Percentiles rank a stretch among this genome's conserved stretches.
These are phyloP conservation scores for Actias luna DNA, from an alignment of 2,888 invertebrate species.

Conservation along the genomic window DNA sequence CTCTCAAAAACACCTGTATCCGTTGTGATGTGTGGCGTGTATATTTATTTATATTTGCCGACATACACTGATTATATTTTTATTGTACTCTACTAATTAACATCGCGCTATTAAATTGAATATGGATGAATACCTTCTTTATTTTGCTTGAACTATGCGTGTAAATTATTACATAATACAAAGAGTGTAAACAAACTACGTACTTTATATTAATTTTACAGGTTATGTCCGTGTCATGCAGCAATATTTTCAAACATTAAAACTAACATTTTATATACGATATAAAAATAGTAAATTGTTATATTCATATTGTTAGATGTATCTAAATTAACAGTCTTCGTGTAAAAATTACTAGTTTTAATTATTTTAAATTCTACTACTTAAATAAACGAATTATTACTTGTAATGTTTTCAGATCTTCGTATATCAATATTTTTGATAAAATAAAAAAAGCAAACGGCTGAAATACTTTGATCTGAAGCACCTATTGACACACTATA, in stretches of 20 bases:
- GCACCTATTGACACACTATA: too few species aligned
- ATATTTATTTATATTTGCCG: background rate
- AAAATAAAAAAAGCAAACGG: too few species aligned
- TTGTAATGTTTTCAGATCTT: too few species aligned
- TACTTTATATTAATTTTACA: background rate
- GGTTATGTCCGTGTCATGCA: too few species aligned
- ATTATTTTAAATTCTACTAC: background rate
- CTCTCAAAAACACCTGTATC: conserved; percentile 69
- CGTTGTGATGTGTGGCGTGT: conserved; percentile 38
- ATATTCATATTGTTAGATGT: background rate
- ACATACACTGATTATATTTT: background rate
- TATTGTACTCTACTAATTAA: background rate
- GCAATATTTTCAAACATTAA: background rate
- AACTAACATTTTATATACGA: background rate
- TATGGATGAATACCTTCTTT: background rate
- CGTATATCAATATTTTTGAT: too few species aligned
- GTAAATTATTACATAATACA: too few species aligned
- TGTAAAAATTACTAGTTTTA: background rate
- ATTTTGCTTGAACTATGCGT: too few species aligned
- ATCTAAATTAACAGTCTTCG: background rate
- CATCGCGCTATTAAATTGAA: background rate
- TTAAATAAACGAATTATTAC: background rate
- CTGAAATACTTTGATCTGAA: too few species aligned
- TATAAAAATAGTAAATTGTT: background rate
- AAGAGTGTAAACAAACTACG: background rate